Base-by-base conservation (phyloP, 2,113 vertebrate species). In the Corvus moneduloides region DNA sequence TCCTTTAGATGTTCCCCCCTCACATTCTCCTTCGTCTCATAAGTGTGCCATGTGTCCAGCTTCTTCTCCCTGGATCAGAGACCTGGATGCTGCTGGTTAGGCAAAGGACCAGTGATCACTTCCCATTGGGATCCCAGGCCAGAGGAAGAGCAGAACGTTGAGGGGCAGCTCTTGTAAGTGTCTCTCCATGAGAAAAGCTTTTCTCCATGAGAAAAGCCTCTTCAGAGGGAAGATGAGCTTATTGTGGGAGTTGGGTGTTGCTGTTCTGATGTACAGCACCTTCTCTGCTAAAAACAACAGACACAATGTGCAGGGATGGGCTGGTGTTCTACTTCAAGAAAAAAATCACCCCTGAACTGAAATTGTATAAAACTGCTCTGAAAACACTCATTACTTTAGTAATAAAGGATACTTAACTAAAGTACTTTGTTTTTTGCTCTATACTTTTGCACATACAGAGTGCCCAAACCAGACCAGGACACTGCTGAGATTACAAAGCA, bases 21-120 rank as follows among this genome's bases (percentile, higher is more conserved):
- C 32, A 35, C 35, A 28, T 27, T 28, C n/a, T 49, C 33, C n/a
- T 41, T 54, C 27, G 39, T 13, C 21, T 66, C 41, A 48, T 4
- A 41, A 35, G 56, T 11, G 10, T 66, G 18, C 30, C 3, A 4
- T 1, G 7, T 2, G 1, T 63, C 19, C 59, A 41, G 10, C n/a
- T 2, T 1, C 35, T 22, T 33, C 30, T 84, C 14, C 30, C 41
- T 33, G n/a, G 8, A 13, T 20, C 27, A 35, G 46, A 69, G 59
- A 35, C 22, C 22, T 22, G 44, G 68, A 69, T 87, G 68, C 22
- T 80, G 32, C 35, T 75, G 44, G n/a, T 41, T 20, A 32, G 43
- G 30, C 63, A 66, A 55, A 73, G 41, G 14, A 27, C 9, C 44
- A 44, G 9, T 2, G 5, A 9, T 3, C 9, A 4, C 27, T 33